These are phyloP conservation scores for Muntiacus reevesi DNA, from an alignment of 2,113 vertebrate species.

Conservation along the genomic window DNA sequence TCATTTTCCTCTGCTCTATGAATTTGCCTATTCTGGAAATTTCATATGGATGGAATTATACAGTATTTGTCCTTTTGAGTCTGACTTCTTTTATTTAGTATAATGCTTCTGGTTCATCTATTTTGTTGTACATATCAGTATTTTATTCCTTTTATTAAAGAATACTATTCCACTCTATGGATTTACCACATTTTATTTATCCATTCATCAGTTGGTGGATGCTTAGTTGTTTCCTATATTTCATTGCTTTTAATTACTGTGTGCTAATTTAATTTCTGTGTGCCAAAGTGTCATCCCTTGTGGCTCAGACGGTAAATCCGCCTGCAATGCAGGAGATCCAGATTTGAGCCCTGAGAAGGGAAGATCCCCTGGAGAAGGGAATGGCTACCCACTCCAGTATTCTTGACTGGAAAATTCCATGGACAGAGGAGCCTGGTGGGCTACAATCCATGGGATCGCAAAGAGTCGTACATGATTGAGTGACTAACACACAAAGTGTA, in stretches of 20 bases:
- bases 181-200: background rate
- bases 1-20: background rate
- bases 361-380: background rate
- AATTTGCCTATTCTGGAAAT: background rate
- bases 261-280: background rate
- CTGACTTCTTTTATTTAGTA: background rate
- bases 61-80: background rate
- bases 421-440: background rate
- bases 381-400: background rate
- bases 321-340: background rate
- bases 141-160: background rate
- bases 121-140: background rate
- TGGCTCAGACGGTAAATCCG: background rate
- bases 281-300: background rate
- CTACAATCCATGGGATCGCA: background rate
- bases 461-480: background rate
- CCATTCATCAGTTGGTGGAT: background rate
- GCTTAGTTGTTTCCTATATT: background rate
- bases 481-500: background rate
- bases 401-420: background rate
- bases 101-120: background rate
- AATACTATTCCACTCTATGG: background rate
- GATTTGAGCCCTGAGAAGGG: background rate
- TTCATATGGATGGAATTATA: background rate
- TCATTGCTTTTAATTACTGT: background rate